Percentiles rank a stretch among this genome's conserved stretches.
Evolutionary conservation across 2,888 invertebrate species (phyloP).

Genomic region (Agriopis marginaria): DNA sequence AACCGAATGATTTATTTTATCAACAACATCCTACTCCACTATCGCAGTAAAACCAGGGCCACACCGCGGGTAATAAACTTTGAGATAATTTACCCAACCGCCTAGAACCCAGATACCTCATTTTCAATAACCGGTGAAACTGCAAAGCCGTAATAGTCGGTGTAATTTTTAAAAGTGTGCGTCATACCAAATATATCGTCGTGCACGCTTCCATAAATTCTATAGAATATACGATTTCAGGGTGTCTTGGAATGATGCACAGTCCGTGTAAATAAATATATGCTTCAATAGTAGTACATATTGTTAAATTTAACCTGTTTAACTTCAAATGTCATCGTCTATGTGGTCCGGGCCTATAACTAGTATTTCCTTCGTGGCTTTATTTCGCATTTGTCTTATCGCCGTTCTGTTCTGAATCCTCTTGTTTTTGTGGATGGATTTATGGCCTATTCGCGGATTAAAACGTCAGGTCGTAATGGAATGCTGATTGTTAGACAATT

Average conservation of each 20-base stretch:
- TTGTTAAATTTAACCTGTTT: too few species aligned
- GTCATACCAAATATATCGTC: too few species aligned
- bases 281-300: too few species aligned
- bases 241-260: too few species aligned
- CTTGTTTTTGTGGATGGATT: constrained; percentile 57
- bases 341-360: not conserved
- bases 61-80: not conserved
- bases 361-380: constrained; percentile 46
- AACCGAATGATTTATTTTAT: constrained; percentile 38
- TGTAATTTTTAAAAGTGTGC: not conserved
- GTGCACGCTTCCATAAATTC: not conserved
- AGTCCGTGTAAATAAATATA: too few species aligned
- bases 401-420: constrained; percentile 48
- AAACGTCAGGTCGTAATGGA: constrained; percentile 28
- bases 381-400: constrained; percentile 63
- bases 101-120: too few species aligned
- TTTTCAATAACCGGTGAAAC: too few species aligned
- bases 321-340: too few species aligned
- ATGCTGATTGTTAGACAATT: constrained; percentile 13
- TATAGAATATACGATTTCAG: too few species aligned
- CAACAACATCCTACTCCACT: constrained; percentile 22
- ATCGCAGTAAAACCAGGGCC: constrained; percentile 9
- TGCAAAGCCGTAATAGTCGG: not conserved
- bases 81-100: not conserved
- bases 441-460: constrained; percentile 55